Evolutionary conservation across 2,113 vertebrate species (phyloP), one percentile per base, ranked within the genome.

Genomic region (Pomatostomus ruficeps): DNA sequence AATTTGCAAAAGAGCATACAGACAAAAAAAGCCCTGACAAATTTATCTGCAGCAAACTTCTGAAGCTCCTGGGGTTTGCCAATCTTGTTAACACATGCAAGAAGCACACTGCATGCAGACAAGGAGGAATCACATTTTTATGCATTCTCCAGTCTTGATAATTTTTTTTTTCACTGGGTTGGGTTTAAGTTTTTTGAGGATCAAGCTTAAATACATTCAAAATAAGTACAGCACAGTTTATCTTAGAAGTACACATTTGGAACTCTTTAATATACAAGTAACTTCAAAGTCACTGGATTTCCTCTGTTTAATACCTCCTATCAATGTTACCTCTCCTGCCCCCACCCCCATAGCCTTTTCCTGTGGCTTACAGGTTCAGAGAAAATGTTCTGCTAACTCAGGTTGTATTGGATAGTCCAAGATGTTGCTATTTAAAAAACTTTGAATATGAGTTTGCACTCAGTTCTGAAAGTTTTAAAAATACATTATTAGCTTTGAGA

Each of bases 1-100:
- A 79, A 84, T 74, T 74, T 86, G 40, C 65, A 86, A 55, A 78
- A 72, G 59, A 78, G 48, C 61, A 77, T 1, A 52, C 55, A 86
- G 93, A 93, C 59, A 92, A 94, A 91, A 93, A 92, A 80, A 88
- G n/a, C 68, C 83, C 76, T 88, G 85, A 94, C 61, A 88, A 91
- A 96, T 95, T 95, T 88, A 95, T 92, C 93, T 88, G 59, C 90
- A 86, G 22, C 40, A 86, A 94, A 94, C 91, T 92, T 91, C 93
- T 93, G 79, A 97, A 78, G 95, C 85, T 93, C 67, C 88, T 80
- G 68, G 61, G 57, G 59, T 90, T 31, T 91, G 90, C 49, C 88
- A 93, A 84, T 93, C 93, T 88, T 93, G 72, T 92, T 93, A 86
- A 91, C 52, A 86, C 1, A 9, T 74, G 59, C 63, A 68, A 83